Conservation (phyloP, 2,797 vertebrate species). For the Avahi laniger region DNA sequence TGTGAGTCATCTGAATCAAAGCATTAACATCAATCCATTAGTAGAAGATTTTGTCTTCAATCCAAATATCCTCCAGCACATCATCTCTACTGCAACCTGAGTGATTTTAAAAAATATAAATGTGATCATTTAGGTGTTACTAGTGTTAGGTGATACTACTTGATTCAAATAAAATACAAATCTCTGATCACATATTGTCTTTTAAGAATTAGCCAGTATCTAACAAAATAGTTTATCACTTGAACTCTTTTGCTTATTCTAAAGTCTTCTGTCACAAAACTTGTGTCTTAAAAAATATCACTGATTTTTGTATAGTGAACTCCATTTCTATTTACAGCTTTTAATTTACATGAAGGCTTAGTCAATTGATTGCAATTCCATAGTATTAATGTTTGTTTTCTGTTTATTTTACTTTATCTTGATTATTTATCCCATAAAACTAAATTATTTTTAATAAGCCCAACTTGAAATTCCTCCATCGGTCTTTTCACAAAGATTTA, state of each 20-base stretch:
- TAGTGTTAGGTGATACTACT: neutral
- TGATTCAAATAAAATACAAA: neutral
- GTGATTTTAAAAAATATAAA: neutral
- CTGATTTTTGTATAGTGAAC: neutral
- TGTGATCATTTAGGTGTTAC: neutral
- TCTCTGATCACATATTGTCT: neutral
- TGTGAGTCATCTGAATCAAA: neutral
- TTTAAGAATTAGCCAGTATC: neutral
- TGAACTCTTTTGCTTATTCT: neutral
- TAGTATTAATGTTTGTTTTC: neutral
- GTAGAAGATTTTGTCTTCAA: neutral
- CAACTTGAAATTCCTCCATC: neutral
- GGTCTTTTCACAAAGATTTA: neutral
- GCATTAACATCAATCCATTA: neutral
- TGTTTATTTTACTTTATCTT: neutral
- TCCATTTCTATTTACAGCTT: neutral
- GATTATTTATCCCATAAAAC: neutral
- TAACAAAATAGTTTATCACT: neutral
- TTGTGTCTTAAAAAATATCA: neutral
- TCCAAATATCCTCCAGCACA: neutral
- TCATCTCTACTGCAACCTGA: neutral
- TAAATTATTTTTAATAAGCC: neutral
- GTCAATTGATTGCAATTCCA: neutral
- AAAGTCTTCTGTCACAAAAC: neutral
- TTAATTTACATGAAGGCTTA: neutral